Base-by-base conservation (phyloP, 2,113 vertebrate species). In the Hippocampus guttulatus region DNA sequence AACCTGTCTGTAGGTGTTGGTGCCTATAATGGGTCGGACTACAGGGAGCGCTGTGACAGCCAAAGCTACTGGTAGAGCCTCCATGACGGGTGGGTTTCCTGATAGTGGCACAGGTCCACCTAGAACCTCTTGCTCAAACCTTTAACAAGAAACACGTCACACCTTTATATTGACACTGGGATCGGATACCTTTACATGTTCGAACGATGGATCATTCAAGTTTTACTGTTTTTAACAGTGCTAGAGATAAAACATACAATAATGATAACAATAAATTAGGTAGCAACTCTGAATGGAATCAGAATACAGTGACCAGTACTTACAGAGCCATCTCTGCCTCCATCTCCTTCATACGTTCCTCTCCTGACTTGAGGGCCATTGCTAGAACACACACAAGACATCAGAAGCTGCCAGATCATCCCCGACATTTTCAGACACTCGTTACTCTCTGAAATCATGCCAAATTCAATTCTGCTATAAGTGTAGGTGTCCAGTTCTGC, bases 311-410 rank as follows among this genome's bases (percentile, higher is more conserved):
- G 15, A 41, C 7, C 62, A 21, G 30, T 58, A 94, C 95, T 95
- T 85, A 97, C 95, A 97, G 91, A 45, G 95, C 95, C 95, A 97
- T 97, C 87, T 97, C 95, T 2, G 95, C 95, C 89, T 97, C 95
- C 95, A 97, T 97, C 90, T 95, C 95, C 73, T 96, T 95, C 81
- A 97, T 73, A 58, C 94, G 94, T 67, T 96, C 95, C 78, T 96
- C 94, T 63, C 95, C 95, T 16, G 92, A 94, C 63, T 95, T 96
- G 12, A 92, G 84, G 62, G 92, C 89, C 92, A 93, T 93, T 33
- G 66, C 85, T 92, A 66, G 0, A 15, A 61, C 2, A 84, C 20
- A 78, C 2, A 67, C 66, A 75, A 23, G 9, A 49, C 60, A 20
- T 61, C 1, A 21, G 6, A 20, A 20, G 5, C 49, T 52, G 49